A percentile compares a stretch with the other conserved stretches of the same genome.
Conservation (phyloP, 2,888 invertebrate species). For the Drosophila picticornis region DNA sequence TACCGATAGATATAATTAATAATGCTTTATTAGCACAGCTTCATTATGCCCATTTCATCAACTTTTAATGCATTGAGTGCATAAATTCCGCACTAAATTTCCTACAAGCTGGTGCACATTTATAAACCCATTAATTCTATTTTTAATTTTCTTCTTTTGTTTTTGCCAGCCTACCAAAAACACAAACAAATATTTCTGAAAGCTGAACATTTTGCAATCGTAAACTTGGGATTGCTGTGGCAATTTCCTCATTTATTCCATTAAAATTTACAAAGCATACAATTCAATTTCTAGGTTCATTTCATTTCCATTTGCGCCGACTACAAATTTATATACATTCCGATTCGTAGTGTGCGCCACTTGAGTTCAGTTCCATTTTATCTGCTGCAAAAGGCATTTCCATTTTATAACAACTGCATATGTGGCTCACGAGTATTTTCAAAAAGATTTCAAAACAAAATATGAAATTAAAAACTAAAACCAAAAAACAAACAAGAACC, state of each 20-base stretch:
- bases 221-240: neutral
- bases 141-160: neutral
- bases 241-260: conserved; percentile 19
- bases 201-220: conserved; percentile 1
- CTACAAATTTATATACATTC: conserved; percentile 14
- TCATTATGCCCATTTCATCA: neutral
- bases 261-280: conserved; percentile 36
- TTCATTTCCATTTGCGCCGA: conserved; percentile 50
- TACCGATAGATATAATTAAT: neutral
- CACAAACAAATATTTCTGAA: neutral
- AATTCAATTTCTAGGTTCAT: conserved; percentile 46
- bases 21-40: neutral
- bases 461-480: neutral
- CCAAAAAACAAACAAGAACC: conserved; percentile 3
- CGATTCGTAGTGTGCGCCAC: conserved; percentile 31
- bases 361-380: conserved; percentile 39
- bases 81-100: neutral
- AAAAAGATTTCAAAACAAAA: conserved; percentile 14
- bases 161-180: neutral
- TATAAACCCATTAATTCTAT: neutral
- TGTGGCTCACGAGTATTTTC: conserved; percentile 26
- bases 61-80: neutral
- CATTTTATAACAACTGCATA: conserved; percentile 42
- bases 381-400: conserved; percentile 34
- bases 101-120: neutral